Evolutionary conservation across 2,888 invertebrate species (phyloP), one percentile per base, ranked within the genome.

Genomic region (Empis stercorea): DNA sequence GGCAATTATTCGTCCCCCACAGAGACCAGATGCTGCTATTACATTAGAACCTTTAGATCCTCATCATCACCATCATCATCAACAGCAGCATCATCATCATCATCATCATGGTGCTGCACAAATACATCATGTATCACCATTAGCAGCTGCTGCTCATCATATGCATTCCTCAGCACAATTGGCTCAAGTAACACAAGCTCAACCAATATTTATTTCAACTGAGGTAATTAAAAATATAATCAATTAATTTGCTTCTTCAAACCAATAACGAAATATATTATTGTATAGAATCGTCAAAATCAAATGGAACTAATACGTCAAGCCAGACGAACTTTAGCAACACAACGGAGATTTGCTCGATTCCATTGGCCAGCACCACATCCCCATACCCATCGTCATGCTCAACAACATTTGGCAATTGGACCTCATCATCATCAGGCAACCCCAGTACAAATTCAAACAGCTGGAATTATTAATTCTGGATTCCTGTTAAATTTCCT

Each of bases 401-500:
- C 66, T 16, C 55, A 68, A 52, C 66, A 66, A 32, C 67, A 68
- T 17, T 66, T 68, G 48, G 54, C 69, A 17, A 51, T 69, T 54
- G 62, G 64, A 20, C 55, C 73, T 65, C 76, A 76, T 45, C 68
- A 67, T 49, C 61, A 71, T 48, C 54, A 56, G 30, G 59, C 62
- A 10, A 58, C 61, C 10, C 67, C 68, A 23, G 65, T 70, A 43
- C 69, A 69, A 54, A 66, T 68, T 30, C 68, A 68, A 57, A 61
- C 65, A 47, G 57, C 66, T 47, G 68, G 68, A 48, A 71, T 76
- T 38, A 73, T 75, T 47, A 84, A 84, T 69, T 79, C 83, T 49
- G 84, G 84, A 60, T 81, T 92, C 72, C 78, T 92, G 62, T 76
- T 92, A 49, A 91, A 92, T 71, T 87, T 93, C 73, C 74, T 87